These are phyloP conservation scores for Gobius niger DNA, from an alignment of 2,113 vertebrate genomes.

Conservation along the genomic window DNA sequence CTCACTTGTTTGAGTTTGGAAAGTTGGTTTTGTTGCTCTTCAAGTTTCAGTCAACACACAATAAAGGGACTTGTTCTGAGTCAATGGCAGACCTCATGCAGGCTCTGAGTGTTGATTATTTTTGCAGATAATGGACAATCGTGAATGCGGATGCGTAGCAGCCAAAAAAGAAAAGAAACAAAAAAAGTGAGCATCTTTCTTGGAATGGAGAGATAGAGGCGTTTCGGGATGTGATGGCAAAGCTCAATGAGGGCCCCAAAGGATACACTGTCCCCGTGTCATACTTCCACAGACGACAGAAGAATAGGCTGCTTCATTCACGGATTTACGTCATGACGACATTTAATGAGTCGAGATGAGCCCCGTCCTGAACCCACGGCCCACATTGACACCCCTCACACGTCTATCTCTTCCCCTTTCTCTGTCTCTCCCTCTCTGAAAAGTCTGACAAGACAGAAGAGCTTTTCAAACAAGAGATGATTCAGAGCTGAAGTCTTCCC, in stretches of 20 bases:
- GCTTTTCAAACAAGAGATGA: slow-evolving; percentile 65
- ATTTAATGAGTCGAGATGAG: slow-evolving; percentile 64
- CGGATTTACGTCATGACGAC: slow-evolving; percentile 52
- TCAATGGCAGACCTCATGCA: slow-evolving; percentile 36
- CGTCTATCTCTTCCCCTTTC: slow-evolving; percentile 18
- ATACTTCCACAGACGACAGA: slow-evolving; percentile 13
- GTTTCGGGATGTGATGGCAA: slow-evolving; percentile 49
- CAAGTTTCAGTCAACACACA: slow-evolving; percentile 8
- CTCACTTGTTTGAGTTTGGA: slow-evolving; percentile 9
- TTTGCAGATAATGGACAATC: slow-evolving; percentile 31
- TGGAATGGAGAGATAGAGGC: slow-evolving; percentile 39
- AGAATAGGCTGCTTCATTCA: slow-evolving; percentile 52
- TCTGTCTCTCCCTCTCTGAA: background rate
- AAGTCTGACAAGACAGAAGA: slow-evolving; percentile 52
- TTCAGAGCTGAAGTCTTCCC: slow-evolving; percentile 43
- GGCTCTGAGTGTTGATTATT: slow-evolving; percentile 45
- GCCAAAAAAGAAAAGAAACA: no score
- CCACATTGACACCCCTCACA: slow-evolving; percentile 41
- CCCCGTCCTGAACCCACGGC: slow-evolving; percentile 60
- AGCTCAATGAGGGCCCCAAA: slow-evolving; percentile 44
- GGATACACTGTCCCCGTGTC: slow-evolving; percentile 42
- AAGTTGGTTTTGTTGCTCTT: slow-evolving; percentile 19
- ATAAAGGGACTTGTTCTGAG: slow-evolving; percentile 32
- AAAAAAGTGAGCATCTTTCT: slow-evolving; percentile 1
- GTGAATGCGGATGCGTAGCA: background rate